phyloP scores from a whole-genome alignment of 2,113 vertebrate species.

The Microcebus murinus region DNA sequence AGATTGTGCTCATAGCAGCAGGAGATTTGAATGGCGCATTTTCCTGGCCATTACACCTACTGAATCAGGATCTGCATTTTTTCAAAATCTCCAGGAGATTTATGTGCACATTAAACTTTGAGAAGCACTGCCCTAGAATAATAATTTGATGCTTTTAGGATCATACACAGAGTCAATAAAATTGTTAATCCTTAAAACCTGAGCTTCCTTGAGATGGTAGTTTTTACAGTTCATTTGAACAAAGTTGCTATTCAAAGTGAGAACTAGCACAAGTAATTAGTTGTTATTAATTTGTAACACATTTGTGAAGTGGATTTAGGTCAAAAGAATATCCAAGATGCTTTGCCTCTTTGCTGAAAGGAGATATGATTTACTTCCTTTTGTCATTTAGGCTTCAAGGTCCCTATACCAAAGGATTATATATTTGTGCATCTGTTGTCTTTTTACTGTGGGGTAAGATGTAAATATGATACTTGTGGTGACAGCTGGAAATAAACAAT shows the following conservation, averaged over 20 bases:
- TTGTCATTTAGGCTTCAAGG: not conserved
- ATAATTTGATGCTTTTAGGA: not conserved
- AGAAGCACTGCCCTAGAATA: not conserved
- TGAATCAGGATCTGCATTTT: not conserved
- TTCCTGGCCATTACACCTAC: not conserved
- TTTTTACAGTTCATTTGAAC: constrained; percentile 23
- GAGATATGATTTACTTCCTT: not conserved
- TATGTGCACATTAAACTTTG: not conserved
- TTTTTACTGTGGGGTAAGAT: not conserved
- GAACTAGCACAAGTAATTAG: constrained; percentile 49
- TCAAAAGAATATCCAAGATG: constrained; percentile 34
- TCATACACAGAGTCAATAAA: not conserved
- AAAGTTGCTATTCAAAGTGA: constrained; percentile 32
- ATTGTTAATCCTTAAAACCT: constrained; percentile 13
- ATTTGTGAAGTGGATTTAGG: not conserved
- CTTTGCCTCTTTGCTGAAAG: not conserved
- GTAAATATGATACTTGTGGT: not conserved
- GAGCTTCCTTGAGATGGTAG: not conserved
- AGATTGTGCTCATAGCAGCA: not conserved
- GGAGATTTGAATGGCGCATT: not conserved
- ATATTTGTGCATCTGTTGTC: not conserved
- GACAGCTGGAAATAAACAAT: not conserved
- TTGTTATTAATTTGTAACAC: constrained; percentile 40
- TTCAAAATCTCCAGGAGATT: not conserved
- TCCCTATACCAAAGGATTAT: not conserved